phyloP scores from a whole-genome alignment of 1,140 invertebrate genomes.

The Tetranychus urticae region DNA sequence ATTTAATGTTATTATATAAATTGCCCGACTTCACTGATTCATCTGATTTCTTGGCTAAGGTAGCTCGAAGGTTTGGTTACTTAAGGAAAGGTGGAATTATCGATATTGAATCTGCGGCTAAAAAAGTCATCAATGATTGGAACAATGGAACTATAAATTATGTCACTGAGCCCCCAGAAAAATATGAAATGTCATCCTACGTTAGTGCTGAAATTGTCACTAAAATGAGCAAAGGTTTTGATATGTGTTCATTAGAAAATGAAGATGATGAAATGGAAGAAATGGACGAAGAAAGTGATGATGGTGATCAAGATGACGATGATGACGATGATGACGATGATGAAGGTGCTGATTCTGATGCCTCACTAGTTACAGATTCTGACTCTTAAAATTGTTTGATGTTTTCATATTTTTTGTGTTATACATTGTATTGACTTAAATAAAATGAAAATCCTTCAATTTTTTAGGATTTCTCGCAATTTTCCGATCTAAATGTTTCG shows the following conservation, averaged over 20 bases:
- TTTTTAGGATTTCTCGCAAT: no score
- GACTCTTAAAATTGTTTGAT: no score
- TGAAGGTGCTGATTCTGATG: no score
- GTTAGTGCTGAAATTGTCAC: constrained; percentile 52
- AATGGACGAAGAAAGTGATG: no score
- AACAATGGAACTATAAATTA: constrained; percentile 70
- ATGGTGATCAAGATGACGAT: no score
- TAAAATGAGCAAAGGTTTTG: constrained; percentile 53
- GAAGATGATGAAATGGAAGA: constrained; percentile 26
- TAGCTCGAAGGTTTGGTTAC: constrained; percentile 58
- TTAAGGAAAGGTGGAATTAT: constrained; percentile 71
- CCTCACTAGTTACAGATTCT: no score
- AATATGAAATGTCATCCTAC: constrained; percentile 27
- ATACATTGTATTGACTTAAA: no score
- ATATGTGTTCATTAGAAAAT: constrained; percentile 52
- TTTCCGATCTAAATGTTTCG: no score
- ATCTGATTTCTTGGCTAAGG: constrained; percentile 57
- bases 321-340: no score
- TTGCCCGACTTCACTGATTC: constrained; percentile 21
- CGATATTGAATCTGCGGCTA: constrained; percentile 55
- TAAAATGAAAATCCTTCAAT: no score
- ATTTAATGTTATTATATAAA: constrained; percentile 32
- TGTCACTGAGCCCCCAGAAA: constrained; percentile 71
- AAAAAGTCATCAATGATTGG: constrained; percentile 66
- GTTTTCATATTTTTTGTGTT: no score